Conservation (phyloP, 2,797 vertebrate species). For the Onychomys torridus region DNA sequence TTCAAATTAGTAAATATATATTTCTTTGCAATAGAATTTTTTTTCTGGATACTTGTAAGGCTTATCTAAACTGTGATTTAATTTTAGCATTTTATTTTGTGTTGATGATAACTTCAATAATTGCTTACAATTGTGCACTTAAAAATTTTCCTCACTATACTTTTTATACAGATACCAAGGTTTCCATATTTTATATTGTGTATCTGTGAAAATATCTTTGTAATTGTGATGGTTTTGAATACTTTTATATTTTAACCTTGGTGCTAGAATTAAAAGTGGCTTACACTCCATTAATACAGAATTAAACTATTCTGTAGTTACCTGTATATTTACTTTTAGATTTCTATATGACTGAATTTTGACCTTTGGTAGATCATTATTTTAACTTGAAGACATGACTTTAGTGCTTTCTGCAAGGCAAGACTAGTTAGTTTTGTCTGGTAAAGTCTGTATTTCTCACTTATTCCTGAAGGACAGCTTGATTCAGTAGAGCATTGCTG, state of each 20-base stretch:
- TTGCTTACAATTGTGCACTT: neutral
- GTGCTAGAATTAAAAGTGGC: conserved; percentile 6
- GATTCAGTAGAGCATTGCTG: neutral
- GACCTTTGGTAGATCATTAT: neutral
- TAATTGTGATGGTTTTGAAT: neutral
- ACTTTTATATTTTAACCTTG: conserved; percentile 30
- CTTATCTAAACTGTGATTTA: neutral
- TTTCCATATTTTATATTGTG: neutral
- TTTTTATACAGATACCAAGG: neutral
- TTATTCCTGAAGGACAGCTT: neutral
- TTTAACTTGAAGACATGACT: neutral
- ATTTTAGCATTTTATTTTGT: neutral
- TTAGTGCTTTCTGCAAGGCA: neutral
- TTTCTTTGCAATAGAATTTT: conserved; percentile 6
- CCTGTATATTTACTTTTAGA: conserved; percentile 5
- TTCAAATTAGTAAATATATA: neutral
- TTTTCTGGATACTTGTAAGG: neutral
- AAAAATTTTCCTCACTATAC: neutral
- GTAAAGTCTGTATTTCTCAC: neutral
- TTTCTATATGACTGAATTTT: neutral
- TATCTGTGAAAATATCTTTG: neutral
- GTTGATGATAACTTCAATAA: neutral
- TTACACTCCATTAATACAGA: neutral
- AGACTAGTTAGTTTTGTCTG: neutral
- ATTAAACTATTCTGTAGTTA: neutral